These are phyloP conservation scores for Drosophila infuscata DNA, from an alignment of 2,888 invertebrate genomes.

Conservation along the genomic window DNA sequence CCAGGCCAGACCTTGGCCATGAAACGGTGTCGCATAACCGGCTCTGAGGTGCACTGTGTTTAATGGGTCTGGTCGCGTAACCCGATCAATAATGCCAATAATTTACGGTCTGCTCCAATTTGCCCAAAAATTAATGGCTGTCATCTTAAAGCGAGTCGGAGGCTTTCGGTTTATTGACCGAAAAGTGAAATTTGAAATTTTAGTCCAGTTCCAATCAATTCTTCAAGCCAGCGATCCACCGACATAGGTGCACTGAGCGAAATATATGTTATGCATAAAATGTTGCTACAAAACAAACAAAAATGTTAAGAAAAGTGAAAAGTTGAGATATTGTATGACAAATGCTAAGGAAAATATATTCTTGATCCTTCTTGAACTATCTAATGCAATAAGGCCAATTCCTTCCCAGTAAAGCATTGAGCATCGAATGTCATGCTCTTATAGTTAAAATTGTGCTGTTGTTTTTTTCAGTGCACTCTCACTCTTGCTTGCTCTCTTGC, in stretches of 20 bases:
- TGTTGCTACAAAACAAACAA: neutral
- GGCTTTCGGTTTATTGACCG: conserved; percentile 54
- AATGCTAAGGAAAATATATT: neutral
- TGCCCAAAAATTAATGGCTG: conserved; percentile 38
- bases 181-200: conserved; percentile 68
- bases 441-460: neutral
- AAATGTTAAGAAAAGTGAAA: neutral
- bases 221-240: neutral
- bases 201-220: conserved; percentile 3
- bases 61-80: conserved; percentile 43
- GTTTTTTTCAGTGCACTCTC: conserved; percentile 1
- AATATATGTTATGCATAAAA: neutral
- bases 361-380: neutral
- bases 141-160: conserved; percentile 21
- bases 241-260: conserved; percentile 14
- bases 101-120: conserved; percentile 46
- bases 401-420: neutral
- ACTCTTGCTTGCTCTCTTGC: conserved; percentile 5
- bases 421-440: too few species aligned
- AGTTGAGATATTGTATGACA: neutral
- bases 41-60: conserved; percentile 15
- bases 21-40: conserved; percentile 49
- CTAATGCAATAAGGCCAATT: neutral
- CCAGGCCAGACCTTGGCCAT: conserved; percentile 54
- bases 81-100: conserved; percentile 62